Base-by-base conservation (phyloP, 2,888 invertebrate genomes). In the Tineola bisselliella region DNA sequence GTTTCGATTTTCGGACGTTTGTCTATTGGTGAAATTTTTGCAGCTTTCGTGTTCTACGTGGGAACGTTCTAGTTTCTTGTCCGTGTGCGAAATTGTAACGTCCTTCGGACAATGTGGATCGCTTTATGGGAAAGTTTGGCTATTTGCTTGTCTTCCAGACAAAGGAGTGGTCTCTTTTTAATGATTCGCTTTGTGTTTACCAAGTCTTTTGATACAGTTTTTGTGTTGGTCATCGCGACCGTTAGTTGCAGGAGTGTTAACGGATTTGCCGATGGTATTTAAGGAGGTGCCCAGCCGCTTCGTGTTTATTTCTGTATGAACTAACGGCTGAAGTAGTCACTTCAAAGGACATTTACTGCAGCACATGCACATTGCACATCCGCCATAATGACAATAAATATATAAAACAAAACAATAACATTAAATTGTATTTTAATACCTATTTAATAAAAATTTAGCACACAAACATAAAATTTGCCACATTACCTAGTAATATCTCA, bases 121-220 rank as follows among this genome's bases (percentile, higher is more conserved):
- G 13, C 69, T 74, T 69, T 77, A 79, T 82, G 84, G 81, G 82
- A 82, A 84, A 75, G 77, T 77, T 72, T 64, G 70, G 71, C 67
- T 69, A 75, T 77, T 77, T 78, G 77, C 70, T 62, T 61, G 61
- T 59, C 63, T 62, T 48, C 63, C 68, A 82, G 48, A 86, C 84
- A 86, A 86, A 72, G 64, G 68, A 70, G 68, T 81, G 86, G 84
- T 79, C 84, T 84, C 84, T 78, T 86, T 87, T 86, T 87, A 87
- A 87, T 86, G 84, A 87, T 84, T 77, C 66, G 71, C 79, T 70
- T 87, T 87, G 81, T 84, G 72, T 73, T 69, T 74, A 67, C 70
- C 13, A 67, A 66, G 70, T 71, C 70, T 71, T 76, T 81, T 81
- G 81, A 81, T 82, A 82, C 75, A 79, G 75, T 81, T 81, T 78